Evolutionary conservation across 2,888 invertebrate species (phyloP).

Genomic region (Parnassius orleans): DNA sequence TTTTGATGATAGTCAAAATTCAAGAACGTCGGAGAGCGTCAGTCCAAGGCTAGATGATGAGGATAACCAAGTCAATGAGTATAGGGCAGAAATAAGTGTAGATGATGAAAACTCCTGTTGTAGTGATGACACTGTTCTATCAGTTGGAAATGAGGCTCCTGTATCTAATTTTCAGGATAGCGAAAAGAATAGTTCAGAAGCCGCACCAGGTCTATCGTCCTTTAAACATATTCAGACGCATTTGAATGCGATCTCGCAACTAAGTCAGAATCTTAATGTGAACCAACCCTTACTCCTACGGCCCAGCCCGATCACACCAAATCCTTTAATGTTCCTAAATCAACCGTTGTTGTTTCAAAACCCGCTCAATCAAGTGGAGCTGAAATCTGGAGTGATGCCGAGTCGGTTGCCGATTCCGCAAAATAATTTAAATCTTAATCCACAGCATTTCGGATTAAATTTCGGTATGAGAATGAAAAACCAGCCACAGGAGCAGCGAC

Average conservation of each 20-base stretch:
- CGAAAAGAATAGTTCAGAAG: slow-evolving; percentile 49
- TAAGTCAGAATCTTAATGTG: slow-evolving; percentile 75
- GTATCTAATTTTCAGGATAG: slow-evolving; percentile 56
- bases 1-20: slow-evolving; percentile 54
- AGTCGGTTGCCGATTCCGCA: slow-evolving; percentile 57
- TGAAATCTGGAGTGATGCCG: slow-evolving; percentile 56
- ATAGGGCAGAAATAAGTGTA: slow-evolving; percentile 68
- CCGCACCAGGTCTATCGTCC: slow-evolving; percentile 69
- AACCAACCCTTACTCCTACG: slow-evolving; percentile 67
- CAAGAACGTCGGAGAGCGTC: slow-evolving; percentile 56
- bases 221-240: slow-evolving; percentile 86
- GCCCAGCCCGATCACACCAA: slow-evolving; percentile 75
- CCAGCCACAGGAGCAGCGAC: slow-evolving; percentile 46
- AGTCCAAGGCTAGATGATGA: slow-evolving; percentile 62
- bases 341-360: slow-evolving; percentile 71
- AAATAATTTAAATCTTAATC: slow-evolving; percentile 49
- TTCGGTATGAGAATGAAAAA: slow-evolving; percentile 53
- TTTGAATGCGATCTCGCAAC: slow-evolving; percentile 84
- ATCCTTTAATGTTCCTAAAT: slow-evolving; percentile 74
- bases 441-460: slow-evolving; percentile 59
- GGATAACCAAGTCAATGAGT: slow-evolving; percentile 47
- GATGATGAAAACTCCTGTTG: slow-evolving; percentile 83
- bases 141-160: slow-evolving; percentile 89
- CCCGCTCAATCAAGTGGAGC: slow-evolving; percentile 60
- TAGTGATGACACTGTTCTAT: slow-evolving; percentile 89